phyloP scores from a whole-genome alignment of 2,888 invertebrate species.

The Cheilosia pagana region DNA sequence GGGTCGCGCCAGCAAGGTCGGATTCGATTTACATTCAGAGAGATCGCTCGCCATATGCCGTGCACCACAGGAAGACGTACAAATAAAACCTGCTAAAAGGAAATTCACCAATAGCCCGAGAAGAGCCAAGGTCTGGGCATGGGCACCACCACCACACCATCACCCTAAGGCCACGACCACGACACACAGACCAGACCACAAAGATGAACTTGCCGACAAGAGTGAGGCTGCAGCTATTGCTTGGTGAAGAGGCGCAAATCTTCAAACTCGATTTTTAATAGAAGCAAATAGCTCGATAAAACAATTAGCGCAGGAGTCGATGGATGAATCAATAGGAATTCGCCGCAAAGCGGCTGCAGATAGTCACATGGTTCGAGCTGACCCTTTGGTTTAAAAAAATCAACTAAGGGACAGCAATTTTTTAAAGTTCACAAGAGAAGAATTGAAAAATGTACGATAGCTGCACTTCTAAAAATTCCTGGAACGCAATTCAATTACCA shows the following conservation, averaged over 20 bases:
- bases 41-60: slow-evolving; percentile 29
- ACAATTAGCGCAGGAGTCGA: slow-evolving; percentile 75
- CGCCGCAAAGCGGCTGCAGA: slow-evolving; percentile 75
- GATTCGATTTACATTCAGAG: slow-evolving; percentile 68
- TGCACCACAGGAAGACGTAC: slow-evolving; percentile 14
- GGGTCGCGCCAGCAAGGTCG: slow-evolving; percentile 75
- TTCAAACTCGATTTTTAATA: slow-evolving; percentile 65
- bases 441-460: neutral
- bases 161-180: slow-evolving; percentile 68
- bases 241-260: slow-evolving; percentile 53
- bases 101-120: slow-evolving; percentile 51
- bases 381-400: neutral
- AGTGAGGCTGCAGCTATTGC: slow-evolving; percentile 21
- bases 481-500: slow-evolving; percentile 60
- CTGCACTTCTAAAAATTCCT: slow-evolving; percentile 14
- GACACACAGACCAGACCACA: slow-evolving; percentile 63
- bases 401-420: too few species aligned
- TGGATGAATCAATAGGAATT: slow-evolving; percentile 75
- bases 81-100: slow-evolving; percentile 22
- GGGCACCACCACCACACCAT: slow-evolving; percentile 30
- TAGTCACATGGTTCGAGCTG: slow-evolving; percentile 63
- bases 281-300: slow-evolving; percentile 76
- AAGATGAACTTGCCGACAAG: slow-evolving; percentile 73
- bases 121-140: slow-evolving; percentile 55
- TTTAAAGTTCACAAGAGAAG: too few species aligned